Evolutionary conservation across 2,113 vertebrate species (phyloP).

Genomic region (Nesogale talazaci): DNA sequence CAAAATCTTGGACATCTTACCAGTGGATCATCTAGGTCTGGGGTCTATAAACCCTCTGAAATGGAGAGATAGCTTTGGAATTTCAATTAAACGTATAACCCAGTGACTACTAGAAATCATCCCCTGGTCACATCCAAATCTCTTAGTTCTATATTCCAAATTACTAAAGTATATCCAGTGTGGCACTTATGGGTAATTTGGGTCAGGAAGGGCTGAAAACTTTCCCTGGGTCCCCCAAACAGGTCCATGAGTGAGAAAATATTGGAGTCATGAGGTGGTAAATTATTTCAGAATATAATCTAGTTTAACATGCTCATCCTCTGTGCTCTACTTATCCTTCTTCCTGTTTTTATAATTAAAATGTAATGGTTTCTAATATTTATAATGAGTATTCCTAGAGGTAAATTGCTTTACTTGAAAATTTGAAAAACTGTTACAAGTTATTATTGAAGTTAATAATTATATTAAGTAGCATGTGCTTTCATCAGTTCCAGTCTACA

Average conservation of each 20-base stretch:
- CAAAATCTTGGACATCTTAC: background rate
- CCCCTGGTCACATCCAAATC: background rate
- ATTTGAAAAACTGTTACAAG: conserved; percentile 16
- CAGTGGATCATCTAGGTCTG: background rate
- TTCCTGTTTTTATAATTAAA: conserved; percentile 12
- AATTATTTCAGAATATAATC: background rate
- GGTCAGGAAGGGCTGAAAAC: background rate
- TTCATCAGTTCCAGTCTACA: background rate
- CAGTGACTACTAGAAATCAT: background rate
- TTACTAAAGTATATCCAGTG: background rate
- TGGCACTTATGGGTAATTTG: background rate
- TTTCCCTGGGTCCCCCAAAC: background rate
- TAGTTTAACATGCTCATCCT: background rate
- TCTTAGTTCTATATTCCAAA: background rate
- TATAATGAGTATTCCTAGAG: background rate
- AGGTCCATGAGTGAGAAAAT: background rate
- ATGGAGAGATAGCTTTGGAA: background rate
- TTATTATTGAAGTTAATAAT: conserved; percentile 24
- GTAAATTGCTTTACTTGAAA: conserved; percentile 34
- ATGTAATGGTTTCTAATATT: conserved; percentile 26
- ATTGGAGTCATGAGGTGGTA: background rate
- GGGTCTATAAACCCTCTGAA: background rate
- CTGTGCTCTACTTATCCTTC: background rate
- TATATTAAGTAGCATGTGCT: conserved; percentile 23
- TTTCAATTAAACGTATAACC: background rate